These are phyloP conservation scores for Petrocephalus sullivani DNA, from an alignment of 2,797 vertebrate genomes.

Conservation along the genomic window DNA sequence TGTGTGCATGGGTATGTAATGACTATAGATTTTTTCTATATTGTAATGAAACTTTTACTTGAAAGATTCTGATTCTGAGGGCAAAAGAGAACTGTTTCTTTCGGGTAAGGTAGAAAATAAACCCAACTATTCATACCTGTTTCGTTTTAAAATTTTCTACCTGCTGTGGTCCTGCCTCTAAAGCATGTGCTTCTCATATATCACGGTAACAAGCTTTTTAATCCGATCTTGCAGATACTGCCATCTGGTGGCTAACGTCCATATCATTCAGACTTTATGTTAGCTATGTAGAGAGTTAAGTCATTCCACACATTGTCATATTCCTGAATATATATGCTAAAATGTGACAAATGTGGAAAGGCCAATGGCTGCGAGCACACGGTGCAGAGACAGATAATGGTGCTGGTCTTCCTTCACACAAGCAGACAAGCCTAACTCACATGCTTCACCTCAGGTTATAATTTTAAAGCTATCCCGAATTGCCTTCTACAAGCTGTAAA, in stretches of 20 bases:
- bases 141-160: not conserved
- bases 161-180: not conserved
- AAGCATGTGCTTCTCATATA: not conserved
- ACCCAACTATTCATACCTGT: not conserved
- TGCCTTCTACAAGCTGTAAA: not conserved
- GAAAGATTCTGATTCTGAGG: not conserved
- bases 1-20: not conserved
- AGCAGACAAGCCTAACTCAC: not conserved
- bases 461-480: not conserved
- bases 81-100: not conserved
- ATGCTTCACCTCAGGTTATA: not conserved
- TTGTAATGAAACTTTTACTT: not conserved
- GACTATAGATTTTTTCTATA: not conserved
- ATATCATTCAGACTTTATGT: not conserved
- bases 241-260: not conserved
- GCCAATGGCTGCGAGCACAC: not conserved
- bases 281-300: not conserved
- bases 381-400: not conserved
- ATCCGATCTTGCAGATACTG: not conserved
- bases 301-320: not conserved
- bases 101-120: not conserved
- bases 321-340: not conserved
- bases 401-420: not conserved
- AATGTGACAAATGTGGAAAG: not conserved
- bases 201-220: not conserved